phyloP scores from a whole-genome alignment of 2,888 invertebrate genomes.

The Dynastes tityus region DNA sequence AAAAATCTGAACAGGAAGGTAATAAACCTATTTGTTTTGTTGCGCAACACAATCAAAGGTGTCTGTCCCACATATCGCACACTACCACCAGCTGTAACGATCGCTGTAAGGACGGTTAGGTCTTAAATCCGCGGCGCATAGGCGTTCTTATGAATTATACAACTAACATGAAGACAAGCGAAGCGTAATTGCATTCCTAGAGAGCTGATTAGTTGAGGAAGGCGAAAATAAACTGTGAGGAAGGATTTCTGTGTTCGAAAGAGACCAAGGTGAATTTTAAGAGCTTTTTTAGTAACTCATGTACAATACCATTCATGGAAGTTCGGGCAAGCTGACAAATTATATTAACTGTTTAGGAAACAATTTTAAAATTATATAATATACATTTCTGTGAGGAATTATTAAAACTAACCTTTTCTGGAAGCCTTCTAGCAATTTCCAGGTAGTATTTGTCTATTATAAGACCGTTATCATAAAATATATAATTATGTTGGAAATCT shows the following conservation, averaged over 20 bases:
- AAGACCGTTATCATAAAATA: too few relatives aligned
- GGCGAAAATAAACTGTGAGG: constrained; percentile 19
- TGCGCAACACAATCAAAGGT: constrained; percentile 40
- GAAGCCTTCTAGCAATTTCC: too few relatives aligned
- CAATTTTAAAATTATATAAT: too few relatives aligned
- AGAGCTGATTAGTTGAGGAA: constrained; percentile 1
- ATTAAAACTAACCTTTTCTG: too few relatives aligned
- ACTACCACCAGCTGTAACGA: not conserved
- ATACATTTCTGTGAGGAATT: too few relatives aligned
- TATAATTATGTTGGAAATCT: too few relatives aligned
- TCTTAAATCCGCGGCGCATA: constrained; percentile 4
- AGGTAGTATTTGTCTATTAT: too few relatives aligned
- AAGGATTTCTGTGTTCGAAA: constrained; percentile 24
- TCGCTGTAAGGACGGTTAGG: constrained; percentile 12
- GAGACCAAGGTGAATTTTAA: constrained; percentile 34
- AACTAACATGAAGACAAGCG: too few relatives aligned
- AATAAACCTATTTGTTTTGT: constrained; percentile 44
- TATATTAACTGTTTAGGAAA: too few relatives aligned
- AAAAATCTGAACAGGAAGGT: constrained; percentile 42
- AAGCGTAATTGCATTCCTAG: not conserved
- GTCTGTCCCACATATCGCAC: constrained; percentile 34
- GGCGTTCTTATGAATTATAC: not conserved
- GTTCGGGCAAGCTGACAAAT: too few relatives aligned
- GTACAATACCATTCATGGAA: too few relatives aligned
- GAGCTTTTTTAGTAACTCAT: constrained; percentile 26